Conservation (phyloP, 2,888 invertebrate genomes). For the Eupeodes latifasciatus region DNA sequence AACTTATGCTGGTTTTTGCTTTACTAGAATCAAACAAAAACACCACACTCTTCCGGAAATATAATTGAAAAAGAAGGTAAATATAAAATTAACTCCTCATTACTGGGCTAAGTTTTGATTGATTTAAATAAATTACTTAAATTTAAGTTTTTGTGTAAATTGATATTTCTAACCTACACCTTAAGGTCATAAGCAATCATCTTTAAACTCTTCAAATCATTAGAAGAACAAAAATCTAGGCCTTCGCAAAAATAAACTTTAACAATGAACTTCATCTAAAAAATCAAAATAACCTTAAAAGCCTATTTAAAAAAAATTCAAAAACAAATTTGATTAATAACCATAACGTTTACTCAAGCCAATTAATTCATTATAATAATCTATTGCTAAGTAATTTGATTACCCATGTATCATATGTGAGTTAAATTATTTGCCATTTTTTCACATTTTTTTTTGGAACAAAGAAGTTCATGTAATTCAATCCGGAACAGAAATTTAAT, state of each 20-base stretch:
- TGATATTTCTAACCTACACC: background rate
- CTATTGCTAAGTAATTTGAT: slow-evolving; percentile 15
- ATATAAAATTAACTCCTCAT: background rate
- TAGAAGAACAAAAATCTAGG: background rate
- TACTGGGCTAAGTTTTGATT: background rate
- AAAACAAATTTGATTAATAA: slow-evolving; percentile 19
- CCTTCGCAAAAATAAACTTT: background rate
- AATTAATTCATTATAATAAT: background rate
- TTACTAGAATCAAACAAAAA: too few relatives aligned
- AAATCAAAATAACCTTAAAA: slow-evolving; percentile 6
- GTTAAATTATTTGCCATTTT: slow-evolving; percentile 8
- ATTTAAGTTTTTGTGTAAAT: background rate
- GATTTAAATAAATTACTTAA: background rate
- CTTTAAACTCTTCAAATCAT: background rate
- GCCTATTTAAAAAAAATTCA: background rate
- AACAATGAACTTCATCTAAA: background rate
- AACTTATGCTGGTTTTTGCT: too few relatives aligned
- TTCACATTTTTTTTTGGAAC: background rate
- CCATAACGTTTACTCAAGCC: background rate
- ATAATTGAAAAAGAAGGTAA: too few relatives aligned
- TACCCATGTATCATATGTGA: background rate
- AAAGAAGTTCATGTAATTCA: background rate
- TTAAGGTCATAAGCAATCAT: background rate
- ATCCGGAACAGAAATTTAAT: slow-evolving; percentile 30
- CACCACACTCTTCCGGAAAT: too few relatives aligned